Conservation (phyloP, 2,113 vertebrate genomes). For the Psophia crepitans region DNA sequence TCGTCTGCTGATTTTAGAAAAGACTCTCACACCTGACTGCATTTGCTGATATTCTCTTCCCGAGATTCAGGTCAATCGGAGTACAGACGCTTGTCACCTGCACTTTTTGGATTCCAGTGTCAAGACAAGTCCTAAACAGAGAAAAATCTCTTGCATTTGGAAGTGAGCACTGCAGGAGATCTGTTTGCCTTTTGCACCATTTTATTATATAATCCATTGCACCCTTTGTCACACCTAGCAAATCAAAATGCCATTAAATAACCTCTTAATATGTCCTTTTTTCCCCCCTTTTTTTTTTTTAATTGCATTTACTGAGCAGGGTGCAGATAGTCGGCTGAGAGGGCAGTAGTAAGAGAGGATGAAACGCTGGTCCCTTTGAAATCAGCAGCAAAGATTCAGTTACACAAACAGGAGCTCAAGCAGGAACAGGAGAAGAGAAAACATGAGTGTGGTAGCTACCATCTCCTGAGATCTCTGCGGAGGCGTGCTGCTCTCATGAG, state of each 20-base stretch:
- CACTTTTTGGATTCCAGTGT: neutral
- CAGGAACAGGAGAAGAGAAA: neutral
- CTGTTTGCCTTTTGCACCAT: neutral
- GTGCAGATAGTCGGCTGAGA: neutral
- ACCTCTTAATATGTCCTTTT: neutral
- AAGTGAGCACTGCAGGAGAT: neutral
- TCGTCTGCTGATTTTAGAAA: constrained; percentile 11
- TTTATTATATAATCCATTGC: neutral
- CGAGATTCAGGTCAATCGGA: neutral
- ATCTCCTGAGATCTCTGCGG: neutral
- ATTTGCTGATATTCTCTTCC: neutral
- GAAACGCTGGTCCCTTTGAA: neutral
- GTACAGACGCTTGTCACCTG: neutral
- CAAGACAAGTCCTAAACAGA: neutral
- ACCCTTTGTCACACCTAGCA: neutral
- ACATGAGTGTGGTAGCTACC: neutral
- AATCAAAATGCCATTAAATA: constrained; percentile 11
- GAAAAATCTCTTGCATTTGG: neutral
- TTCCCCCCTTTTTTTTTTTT: neutral
- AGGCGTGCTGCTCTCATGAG: neutral
- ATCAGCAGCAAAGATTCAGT: neutral
- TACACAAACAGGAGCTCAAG: neutral
- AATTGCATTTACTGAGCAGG: neutral
- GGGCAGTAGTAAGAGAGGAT: neutral
- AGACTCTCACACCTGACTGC: neutral